Percentiles rank a stretch among this genome's conserved stretches.
Evolutionary conservation across 2,888 invertebrate genomes (phyloP).

Genomic region (Drosophila paramelanica): DNA sequence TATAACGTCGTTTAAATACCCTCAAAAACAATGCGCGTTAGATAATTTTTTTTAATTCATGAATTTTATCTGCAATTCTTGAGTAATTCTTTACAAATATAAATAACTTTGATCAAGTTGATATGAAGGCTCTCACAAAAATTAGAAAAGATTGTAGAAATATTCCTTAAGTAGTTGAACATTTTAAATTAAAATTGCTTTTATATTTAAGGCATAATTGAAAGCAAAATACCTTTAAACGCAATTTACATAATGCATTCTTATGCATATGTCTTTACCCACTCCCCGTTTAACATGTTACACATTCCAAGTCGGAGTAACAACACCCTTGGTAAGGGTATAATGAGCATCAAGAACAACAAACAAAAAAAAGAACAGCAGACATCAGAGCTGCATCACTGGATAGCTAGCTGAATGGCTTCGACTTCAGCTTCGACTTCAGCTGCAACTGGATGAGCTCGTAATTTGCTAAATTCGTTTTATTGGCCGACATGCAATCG

Average conservation of each 20-base stretch:
- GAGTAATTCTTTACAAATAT: no score
- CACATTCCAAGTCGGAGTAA: neutral
- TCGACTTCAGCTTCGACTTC: neutral
- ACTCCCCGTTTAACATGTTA: neutral
- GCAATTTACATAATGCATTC: neutral
- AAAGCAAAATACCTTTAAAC: neutral
- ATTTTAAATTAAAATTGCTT: no score
- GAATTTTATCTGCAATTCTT: no score
- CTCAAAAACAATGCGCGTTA: neutral
- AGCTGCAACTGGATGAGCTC: conserved; percentile 60
- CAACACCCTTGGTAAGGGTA: conserved; percentile 4
- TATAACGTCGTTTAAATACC: neutral
- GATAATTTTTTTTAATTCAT: no score
- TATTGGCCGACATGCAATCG: conserved; percentile 79
- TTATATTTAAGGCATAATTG: neutral
- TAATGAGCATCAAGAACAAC: conserved; percentile 43
- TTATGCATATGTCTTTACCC: neutral
- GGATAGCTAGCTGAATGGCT: no score
- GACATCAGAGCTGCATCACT: no score
- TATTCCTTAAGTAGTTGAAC: neutral
- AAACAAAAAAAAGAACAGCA: no score
- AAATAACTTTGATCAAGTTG: no score
- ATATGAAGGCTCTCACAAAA: neutral
- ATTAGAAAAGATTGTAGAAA: neutral
- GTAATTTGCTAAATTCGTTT: conserved; percentile 80